These are phyloP conservation scores for honey bee (Apis mellifera) DNA, from an alignment of 1,140 invertebrate genomes.

Conservation along the genomic window DNA sequence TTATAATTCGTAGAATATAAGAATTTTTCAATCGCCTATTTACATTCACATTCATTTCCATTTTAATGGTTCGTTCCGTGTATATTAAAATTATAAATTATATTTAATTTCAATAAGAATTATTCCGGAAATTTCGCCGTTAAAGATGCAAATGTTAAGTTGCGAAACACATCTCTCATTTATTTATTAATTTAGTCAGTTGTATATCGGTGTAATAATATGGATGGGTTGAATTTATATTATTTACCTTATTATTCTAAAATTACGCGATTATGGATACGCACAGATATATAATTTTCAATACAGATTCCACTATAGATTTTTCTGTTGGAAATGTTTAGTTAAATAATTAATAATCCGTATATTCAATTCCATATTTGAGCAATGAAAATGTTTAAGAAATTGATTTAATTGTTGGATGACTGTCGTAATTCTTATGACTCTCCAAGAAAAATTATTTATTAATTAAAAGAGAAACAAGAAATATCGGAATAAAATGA, in stretches of 20 bases:
- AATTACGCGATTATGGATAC: not conserved
- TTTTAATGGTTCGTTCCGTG: not conserved
- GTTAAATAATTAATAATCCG: no score
- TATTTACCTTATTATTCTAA: not conserved
- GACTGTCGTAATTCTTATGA: no score
- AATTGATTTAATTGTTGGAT: no score
- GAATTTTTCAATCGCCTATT: not conserved
- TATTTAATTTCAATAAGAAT: slow-evolving; percentile 27
- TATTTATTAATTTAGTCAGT: slow-evolving; percentile 1
- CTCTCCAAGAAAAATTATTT: no score
- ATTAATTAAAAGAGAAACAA: not conserved
- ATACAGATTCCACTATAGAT: no score
- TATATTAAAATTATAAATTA: slow-evolving; percentile 25
- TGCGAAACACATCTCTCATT: slow-evolving; percentile 14
- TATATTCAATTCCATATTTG: no score
- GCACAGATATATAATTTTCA: not conserved
- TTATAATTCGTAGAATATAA: not conserved
- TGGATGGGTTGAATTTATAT: not conserved
- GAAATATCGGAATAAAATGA: not conserved
- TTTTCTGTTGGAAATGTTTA: no score
- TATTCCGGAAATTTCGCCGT: slow-evolving; percentile 12
- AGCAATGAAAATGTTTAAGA: no score
- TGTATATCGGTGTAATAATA: not conserved
- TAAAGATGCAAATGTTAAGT: slow-evolving; percentile 43
- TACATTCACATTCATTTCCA: not conserved